phyloP scores from a whole-genome alignment of 2,113 vertebrate genomes.

The Tiliqua scincoides region DNA sequence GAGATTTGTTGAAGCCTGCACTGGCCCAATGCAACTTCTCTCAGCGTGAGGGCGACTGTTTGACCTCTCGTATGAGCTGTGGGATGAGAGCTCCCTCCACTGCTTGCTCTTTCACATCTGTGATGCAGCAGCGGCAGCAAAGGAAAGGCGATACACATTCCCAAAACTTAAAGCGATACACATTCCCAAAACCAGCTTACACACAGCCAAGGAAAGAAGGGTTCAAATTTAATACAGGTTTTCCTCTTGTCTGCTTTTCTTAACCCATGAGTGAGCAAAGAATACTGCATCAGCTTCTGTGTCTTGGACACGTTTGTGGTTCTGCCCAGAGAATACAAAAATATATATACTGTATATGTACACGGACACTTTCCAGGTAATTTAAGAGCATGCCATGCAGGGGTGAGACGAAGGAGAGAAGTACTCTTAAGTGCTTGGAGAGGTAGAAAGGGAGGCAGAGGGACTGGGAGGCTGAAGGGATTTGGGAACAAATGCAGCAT shows the following conservation, averaged over 20 bases:
- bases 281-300: constrained; percentile 13
- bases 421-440: neutral
- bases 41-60: too few relatives aligned
- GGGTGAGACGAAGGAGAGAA: neutral
- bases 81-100: too few relatives aligned
- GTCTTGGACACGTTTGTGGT: constrained; percentile 5
- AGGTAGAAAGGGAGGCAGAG: neutral
- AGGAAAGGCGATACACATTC: too few relatives aligned
- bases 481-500: neutral
- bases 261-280: neutral
- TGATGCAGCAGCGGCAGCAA: too few relatives aligned
- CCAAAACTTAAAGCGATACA: too few relatives aligned
- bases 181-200: neutral
- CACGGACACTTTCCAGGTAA: neutral
- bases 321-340: constrained; percentile 35
- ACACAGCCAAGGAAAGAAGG: neutral
- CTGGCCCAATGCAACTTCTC: too few relatives aligned
- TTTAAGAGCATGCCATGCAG: neutral
- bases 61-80: too few relatives aligned
- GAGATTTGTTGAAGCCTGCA: too few relatives aligned
- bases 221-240: neutral
- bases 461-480: neutral
- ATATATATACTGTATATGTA: neutral
- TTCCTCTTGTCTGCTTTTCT: neutral
- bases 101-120: too few relatives aligned